phyloP scores from a whole-genome alignment of 2,113 vertebrate species.

The Pituophis catenifer region DNA sequence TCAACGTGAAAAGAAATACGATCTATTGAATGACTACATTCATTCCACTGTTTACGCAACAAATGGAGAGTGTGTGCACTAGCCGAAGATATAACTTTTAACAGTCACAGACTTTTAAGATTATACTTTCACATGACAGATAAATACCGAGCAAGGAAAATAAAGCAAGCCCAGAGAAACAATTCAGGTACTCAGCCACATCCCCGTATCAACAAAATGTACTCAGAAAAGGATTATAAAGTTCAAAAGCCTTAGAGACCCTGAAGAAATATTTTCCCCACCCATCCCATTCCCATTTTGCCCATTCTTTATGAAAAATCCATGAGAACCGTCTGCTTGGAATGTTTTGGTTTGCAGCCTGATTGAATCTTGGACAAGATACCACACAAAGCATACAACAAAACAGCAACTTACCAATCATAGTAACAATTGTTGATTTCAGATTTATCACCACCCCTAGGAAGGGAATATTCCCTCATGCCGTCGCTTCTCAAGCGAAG shows the following conservation, averaged over 20 bases:
- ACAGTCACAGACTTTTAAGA: neutral
- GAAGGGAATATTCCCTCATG: slow-evolving; percentile 47
- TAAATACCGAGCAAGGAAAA: neutral
- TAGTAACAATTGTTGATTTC: slow-evolving; percentile 66
- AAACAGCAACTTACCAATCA: slow-evolving; percentile 60
- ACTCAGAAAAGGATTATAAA: slow-evolving; percentile 38
- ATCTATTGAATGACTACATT: neutral
- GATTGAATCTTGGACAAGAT: slow-evolving; percentile 68
- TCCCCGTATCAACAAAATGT: slow-evolving; percentile 39
- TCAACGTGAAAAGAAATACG: neutral
- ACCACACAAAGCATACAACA: slow-evolving; percentile 41
- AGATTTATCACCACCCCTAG: slow-evolving; percentile 64
- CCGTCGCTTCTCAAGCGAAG: slow-evolving; percentile 47
- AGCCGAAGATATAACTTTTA: neutral
- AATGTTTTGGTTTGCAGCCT: slow-evolving; percentile 68
- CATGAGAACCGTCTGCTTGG: slow-evolving; percentile 65
- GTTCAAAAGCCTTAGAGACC: slow-evolving; percentile 57
- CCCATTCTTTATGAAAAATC: slow-evolving; percentile 57
- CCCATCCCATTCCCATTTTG: slow-evolving; percentile 59
- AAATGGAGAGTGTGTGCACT: neutral
- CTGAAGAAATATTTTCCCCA: slow-evolving; percentile 57
- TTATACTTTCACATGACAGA: neutral
- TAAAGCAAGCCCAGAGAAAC: neutral
- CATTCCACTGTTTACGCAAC: neutral
- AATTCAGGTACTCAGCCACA: slow-evolving; percentile 8